A percentile compares a stretch with the other conserved stretches of the same genome.
These are phyloP conservation scores for Drosophila mulleri DNA, from an alignment of 2,888 invertebrate species.

Conservation along the genomic window DNA sequence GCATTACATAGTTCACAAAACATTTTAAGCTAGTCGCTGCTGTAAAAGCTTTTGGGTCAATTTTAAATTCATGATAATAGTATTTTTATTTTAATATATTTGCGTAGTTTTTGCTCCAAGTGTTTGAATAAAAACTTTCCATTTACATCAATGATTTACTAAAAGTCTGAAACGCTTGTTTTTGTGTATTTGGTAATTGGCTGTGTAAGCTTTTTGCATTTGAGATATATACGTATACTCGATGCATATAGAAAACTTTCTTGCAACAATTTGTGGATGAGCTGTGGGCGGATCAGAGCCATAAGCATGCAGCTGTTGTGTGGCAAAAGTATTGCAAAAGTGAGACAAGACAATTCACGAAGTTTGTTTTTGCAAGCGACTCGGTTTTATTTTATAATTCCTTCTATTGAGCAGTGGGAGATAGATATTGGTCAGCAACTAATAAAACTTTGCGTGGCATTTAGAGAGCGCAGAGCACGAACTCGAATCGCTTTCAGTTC, in stretches of 20 bases:
- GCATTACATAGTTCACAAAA: no score
- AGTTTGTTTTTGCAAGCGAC: slow-evolving; percentile 36
- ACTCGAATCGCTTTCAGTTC: slow-evolving; percentile 19
- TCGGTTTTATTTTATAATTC: neutral
- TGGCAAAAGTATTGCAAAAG: slow-evolving; percentile 31
- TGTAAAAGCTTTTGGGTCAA: neutral
- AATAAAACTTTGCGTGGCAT: slow-evolving; percentile 71
- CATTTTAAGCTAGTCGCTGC: neutral
- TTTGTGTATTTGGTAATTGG: slow-evolving; percentile 13
- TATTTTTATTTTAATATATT: no score
- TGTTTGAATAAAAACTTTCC: neutral
- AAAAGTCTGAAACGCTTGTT: neutral
- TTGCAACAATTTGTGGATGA: slow-evolving; percentile 1
- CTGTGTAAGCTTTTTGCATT: neutral
- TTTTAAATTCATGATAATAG: neutral
- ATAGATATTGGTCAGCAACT: slow-evolving; percentile 70
- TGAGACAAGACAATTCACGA: slow-evolving; percentile 31
- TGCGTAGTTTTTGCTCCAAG: neutral
- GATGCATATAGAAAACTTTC: slow-evolving; percentile 17
- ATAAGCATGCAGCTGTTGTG: neutral
- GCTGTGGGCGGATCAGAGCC: neutral
- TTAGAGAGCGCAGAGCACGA: slow-evolving; percentile 43
- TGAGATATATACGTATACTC: neutral
- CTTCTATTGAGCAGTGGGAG: slow-evolving; percentile 10
- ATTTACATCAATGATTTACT: neutral